These are phyloP conservation scores for Callinectes sapidus DNA, from an alignment of 2,888 invertebrate species.

Conservation along the genomic window DNA sequence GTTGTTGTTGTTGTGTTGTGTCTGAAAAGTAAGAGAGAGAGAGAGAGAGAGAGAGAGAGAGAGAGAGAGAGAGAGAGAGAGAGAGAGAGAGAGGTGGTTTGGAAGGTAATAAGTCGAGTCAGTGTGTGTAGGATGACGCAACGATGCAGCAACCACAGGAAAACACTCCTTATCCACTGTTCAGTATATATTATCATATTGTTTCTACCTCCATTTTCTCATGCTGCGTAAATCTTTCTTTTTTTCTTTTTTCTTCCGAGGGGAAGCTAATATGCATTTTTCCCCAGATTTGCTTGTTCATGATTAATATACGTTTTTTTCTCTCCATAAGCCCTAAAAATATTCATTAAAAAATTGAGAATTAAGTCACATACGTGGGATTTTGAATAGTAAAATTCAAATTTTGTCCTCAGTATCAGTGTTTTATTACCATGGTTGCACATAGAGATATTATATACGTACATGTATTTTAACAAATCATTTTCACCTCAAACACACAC, in stretches of 20 bases:
- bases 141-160: neutral
- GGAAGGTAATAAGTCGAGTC: neutral
- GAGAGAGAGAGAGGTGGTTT: too few species aligned
- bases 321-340: neutral
- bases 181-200: conserved; percentile 16
- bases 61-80: too few species aligned
- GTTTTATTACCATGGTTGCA: conserved; percentile 8
- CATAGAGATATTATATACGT: neutral
- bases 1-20: too few species aligned
- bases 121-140: neutral
- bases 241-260: neutral
- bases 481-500: neutral
- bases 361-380: conserved; percentile 25
- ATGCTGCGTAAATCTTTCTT: neutral
- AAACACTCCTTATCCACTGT: neutral
- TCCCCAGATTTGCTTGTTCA: conserved; percentile 12
- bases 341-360: conserved; percentile 15
- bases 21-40: too few species aligned
- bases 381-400: conserved; percentile 8
- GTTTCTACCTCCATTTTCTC: conserved; percentile 21
- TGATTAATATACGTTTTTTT: conserved; percentile 12
- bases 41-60: too few species aligned
- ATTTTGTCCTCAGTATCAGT: conserved; percentile 10
- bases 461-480: neutral
- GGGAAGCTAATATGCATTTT: neutral